These are phyloP conservation scores for Epizoanthus illoricatus DNA, from an alignment of 92 coral and sea anemone genomes.

Conservation along the genomic window DNA sequence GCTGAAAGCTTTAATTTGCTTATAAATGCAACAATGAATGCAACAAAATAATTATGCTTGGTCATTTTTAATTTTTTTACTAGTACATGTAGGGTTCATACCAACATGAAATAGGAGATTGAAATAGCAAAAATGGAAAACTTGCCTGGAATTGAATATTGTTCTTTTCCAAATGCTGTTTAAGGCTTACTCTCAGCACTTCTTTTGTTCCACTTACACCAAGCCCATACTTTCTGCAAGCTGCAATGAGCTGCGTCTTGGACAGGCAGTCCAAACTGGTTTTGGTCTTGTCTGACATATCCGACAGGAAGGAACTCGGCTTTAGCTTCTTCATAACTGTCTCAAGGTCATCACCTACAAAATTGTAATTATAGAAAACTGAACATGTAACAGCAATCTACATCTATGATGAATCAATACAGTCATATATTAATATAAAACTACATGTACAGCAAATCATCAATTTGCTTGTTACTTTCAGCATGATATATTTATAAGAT, in stretches of 20 bases:
- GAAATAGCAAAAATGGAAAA: background rate
- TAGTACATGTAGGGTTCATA: no score
- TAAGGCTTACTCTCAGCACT: slow-evolving; percentile 7
- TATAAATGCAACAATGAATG: background rate
- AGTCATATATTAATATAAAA: no score
- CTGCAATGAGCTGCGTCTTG: slow-evolving; percentile 29
- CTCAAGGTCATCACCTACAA: slow-evolving; percentile 33
- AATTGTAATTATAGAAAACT: no score
- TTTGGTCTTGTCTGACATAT: slow-evolving; percentile 40
- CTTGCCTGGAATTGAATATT: slow-evolving; percentile 19
- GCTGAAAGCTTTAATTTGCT: background rate
- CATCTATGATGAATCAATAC: no score
- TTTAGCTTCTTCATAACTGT: slow-evolving; percentile 9
- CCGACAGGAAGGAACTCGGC: slow-evolving; percentile 1
- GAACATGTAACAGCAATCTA: no score
- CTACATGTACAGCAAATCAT: no score
- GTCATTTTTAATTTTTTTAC: no score
- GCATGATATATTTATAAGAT: no score
- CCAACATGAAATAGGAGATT: no score
- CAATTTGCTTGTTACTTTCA: no score
- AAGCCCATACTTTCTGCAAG: slow-evolving; percentile 25
- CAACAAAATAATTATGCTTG: background rate
- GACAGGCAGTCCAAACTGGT: slow-evolving; percentile 30
- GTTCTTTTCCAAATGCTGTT: slow-evolving; percentile 26
- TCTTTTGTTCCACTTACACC: slow-evolving; percentile 31